Base-by-base conservation (phyloP, 2,113 vertebrate genomes). In the Heliornis fulica region DNA sequence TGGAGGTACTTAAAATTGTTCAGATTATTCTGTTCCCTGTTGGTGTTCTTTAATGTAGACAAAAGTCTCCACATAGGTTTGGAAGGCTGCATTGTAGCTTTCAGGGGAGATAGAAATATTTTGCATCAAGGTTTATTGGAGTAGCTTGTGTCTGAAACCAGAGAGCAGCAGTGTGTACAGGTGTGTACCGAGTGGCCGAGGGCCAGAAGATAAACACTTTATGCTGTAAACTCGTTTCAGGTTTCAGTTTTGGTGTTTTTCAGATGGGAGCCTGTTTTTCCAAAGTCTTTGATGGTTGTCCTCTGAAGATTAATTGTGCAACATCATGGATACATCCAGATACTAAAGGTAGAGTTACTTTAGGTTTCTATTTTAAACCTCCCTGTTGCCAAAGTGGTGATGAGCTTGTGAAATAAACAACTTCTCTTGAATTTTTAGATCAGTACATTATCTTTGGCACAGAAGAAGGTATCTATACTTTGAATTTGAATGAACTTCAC, bases 251-350 rank as follows among this genome's bases (percentile, higher is more conserved):
- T 91, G 74, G 78, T 90, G 78, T 91, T 45, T 94, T 97, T 78
- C 98, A 99, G 99, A 99, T 99, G 99, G 99, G 99, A 95, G 99
- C 99, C 1, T 99, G 99, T 96, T 99, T 99, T 98, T 99, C 99
- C 57, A 99, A 99, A 98, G 99, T 99, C 79, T 99, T 99, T 96
- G 99, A 99, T 95, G 99, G 99, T 57, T 99, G 99, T 89, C 99
- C 99, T 77, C 98, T 99, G 97, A 99, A 99, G 97, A 99, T 99
- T 95, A 99, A 99, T 97, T 99, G 99, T 98, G 99, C 99, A 80
- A 99, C 99, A 3, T 99, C 99, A 5, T 99, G 99, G 99, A 99
- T 99, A 96, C 99, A 99, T 94, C 99, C 99, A 63, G 99, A 99
- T 89, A 99, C 99, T 81, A 99, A 99, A 99, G 99, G 99, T 99